Conservation (phyloP, 2,113 vertebrate genomes). For the Mustela nigripes region DNA sequence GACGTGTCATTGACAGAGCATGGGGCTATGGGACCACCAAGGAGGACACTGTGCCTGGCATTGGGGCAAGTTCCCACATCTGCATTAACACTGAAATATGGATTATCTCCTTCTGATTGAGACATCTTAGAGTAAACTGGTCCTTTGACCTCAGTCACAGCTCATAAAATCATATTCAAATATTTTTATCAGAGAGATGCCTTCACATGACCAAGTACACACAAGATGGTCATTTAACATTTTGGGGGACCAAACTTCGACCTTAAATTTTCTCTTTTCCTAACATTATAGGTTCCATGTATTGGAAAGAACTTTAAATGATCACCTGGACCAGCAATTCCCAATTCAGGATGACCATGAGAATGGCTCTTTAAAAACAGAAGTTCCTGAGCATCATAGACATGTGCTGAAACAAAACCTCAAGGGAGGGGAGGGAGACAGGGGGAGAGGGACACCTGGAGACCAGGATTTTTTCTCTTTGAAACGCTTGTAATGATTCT, state of each 20-base stretch:
- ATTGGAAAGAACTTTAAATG: neutral
- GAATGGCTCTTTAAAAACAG: neutral
- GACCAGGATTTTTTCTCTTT: neutral
- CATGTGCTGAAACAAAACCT: neutral
- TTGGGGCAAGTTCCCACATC: no score
- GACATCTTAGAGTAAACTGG: neutral
- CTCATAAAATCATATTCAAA: slow-evolving; percentile 67
- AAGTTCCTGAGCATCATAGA: neutral
- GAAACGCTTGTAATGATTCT: neutral
- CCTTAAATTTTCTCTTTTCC: slow-evolving; percentile 22
- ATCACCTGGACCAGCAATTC: neutral
- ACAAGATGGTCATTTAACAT: neutral
- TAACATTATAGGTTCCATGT: neutral
- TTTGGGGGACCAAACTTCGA: neutral
- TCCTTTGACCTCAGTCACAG: slow-evolving; percentile 23
- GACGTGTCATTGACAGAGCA: fast-evolving
- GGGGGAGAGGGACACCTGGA: neutral
- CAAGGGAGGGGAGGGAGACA: fast-evolving
- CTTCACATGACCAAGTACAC: neutral
- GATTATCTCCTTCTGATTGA: fast-evolving
- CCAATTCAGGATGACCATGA: neutral
- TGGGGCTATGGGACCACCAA: neutral
- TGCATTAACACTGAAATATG: neutral
- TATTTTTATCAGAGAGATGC: neutral
- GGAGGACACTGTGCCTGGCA: neutral